Conservation (phyloP, 2,888 invertebrate species). For the Selenia dentaria region DNA sequence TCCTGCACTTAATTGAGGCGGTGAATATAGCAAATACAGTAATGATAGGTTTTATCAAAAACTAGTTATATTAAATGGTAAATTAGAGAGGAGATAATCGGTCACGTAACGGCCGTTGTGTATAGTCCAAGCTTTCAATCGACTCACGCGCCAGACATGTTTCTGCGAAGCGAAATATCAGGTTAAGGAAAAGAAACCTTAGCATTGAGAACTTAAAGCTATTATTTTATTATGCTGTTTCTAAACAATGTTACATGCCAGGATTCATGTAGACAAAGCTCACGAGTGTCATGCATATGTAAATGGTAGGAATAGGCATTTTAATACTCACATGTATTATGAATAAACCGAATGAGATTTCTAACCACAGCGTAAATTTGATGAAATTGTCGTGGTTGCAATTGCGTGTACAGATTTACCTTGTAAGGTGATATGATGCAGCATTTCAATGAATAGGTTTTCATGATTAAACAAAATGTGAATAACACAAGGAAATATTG, state of each 20-base stretch:
- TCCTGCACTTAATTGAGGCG: constrained; percentile 41
- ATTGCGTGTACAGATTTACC: background rate
- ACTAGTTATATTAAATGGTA: constrained; percentile 56
- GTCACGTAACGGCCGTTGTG: constrained; percentile 65
- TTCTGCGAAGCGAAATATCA: constrained; percentile 15
- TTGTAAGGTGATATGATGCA: background rate
- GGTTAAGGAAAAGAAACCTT: constrained; percentile 15
- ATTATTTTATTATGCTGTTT: background rate
- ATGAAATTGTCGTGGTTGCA: background rate
- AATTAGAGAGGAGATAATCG: constrained; percentile 66
- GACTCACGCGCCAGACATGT: constrained; percentile 46
- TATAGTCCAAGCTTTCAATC: constrained; percentile 66
- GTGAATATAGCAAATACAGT: constrained; percentile 50
- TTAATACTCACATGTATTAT: background rate
- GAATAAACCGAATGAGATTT: background rate
- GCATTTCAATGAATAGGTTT: background rate
- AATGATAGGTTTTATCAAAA: constrained; percentile 52
- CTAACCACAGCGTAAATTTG: background rate
- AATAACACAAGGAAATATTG: background rate
- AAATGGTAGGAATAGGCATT: constrained; percentile 9
- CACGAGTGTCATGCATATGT: constrained; percentile 18
- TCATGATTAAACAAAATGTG: background rate
- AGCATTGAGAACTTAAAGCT: constrained; percentile 6
- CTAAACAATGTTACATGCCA: constrained; percentile 21
- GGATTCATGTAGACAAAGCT: constrained; percentile 28